These are phyloP conservation scores for Dinomys branickii DNA, from an alignment of 2,113 vertebrate genomes.

Conservation along the genomic window DNA sequence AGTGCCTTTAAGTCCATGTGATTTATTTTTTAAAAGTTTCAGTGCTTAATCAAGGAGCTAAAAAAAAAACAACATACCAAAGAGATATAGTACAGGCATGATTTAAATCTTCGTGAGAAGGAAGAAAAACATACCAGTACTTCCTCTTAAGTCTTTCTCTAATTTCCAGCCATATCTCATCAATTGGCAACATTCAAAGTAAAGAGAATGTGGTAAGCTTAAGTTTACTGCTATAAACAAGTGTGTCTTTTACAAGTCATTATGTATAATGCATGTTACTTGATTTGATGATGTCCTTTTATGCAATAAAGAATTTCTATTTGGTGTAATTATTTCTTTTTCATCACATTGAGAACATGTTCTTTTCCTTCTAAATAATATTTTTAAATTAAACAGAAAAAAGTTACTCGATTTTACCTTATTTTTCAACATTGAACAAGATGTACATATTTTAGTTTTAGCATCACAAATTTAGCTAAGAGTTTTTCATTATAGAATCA, in stretches of 20 bases:
- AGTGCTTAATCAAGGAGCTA: slow-evolving; percentile 55
- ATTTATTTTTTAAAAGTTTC: slow-evolving; percentile 66
- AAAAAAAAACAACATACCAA: background rate
- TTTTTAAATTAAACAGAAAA: background rate
- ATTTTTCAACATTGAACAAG: slow-evolving; percentile 23
- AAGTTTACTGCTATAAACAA: background rate
- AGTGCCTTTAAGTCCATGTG: slow-evolving; percentile 53
- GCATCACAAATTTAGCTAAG: background rate
- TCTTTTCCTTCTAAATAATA: background rate
- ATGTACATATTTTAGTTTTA: background rate
- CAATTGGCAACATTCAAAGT: background rate
- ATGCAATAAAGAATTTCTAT: background rate
- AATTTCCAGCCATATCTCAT: background rate
- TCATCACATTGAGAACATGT: background rate
- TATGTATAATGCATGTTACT: background rate
- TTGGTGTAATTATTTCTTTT: background rate
- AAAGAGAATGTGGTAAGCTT: background rate
- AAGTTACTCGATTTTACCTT: background rate
- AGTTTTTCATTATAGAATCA: background rate
- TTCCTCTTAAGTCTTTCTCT: slow-evolving; percentile 11
- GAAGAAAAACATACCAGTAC: slow-evolving; percentile 26
- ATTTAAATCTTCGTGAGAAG: slow-evolving; percentile 49
- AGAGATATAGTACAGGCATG: slow-evolving; percentile 37
- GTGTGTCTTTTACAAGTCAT: background rate
- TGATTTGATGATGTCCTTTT: background rate